Evolutionary conservation across 2,888 invertebrate species (phyloP).

Genomic region (Trichopria drosophilae): DNA sequence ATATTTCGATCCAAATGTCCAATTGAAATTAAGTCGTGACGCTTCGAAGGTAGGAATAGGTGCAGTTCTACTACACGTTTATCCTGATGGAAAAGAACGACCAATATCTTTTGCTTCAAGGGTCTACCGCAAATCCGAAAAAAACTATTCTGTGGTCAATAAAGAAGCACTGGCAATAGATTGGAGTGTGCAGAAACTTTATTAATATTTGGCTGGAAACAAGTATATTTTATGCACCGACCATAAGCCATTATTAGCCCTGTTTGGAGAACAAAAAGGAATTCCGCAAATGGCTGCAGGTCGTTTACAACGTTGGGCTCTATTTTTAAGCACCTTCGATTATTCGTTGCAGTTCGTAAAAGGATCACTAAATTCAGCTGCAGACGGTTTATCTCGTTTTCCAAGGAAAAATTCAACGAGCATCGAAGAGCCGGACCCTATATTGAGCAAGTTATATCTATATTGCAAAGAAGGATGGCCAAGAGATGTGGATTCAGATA

Average conservation of each 20-base stretch:
- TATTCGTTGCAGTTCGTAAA: conserved; percentile 32
- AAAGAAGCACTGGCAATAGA: conserved; percentile 47
- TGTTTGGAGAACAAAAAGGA: conserved; percentile 45
- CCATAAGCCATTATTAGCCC: conserved; percentile 43
- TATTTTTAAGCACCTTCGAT: conserved; percentile 31
- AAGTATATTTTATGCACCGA: conserved; percentile 41
- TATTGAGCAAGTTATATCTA: conserved; percentile 12
- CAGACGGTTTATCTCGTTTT: conserved; percentile 29
- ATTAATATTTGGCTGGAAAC: too few species aligned
- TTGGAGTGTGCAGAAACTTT: conserved; percentile 45
- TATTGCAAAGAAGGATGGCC: conserved; percentile 13
- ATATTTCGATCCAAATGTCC: not conserved
- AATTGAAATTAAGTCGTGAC: conserved; percentile 4
- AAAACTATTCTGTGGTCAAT: conserved; percentile 46
- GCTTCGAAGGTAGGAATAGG: conserved; percentile 38
- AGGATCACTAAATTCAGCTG: conserved; percentile 18
- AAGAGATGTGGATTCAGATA: too few species aligned
- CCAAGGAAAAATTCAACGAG: too few species aligned
- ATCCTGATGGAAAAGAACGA: conserved; percentile 38
- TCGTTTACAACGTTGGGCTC: conserved; percentile 45
- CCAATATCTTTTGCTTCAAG: conserved; percentile 43
- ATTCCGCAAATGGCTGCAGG: conserved; percentile 47
- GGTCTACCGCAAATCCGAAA: conserved; percentile 42
- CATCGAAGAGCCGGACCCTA: too few species aligned
- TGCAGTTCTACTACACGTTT: conserved; percentile 37